Evolutionary conservation across 1,140 invertebrate species (phyloP).

Genomic region (Linepithema humile): DNA sequence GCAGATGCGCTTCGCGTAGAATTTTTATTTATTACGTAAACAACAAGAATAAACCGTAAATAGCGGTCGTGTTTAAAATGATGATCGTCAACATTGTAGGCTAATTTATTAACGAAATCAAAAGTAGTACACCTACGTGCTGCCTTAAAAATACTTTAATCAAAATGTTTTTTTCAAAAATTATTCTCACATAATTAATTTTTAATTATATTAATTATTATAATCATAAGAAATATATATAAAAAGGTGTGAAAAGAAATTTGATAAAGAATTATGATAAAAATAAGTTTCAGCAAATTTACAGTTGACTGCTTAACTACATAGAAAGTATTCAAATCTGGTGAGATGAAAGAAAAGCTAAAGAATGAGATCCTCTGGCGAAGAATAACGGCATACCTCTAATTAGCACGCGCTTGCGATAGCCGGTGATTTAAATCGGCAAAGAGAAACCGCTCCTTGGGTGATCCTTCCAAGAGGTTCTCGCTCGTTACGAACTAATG

Average conservation of each 20-base stretch:
- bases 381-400: conserved; percentile 64
- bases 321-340: background rate
- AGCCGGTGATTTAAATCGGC: conserved; percentile 68
- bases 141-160: too few relatives aligned
- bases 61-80: background rate
- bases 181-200: background rate
- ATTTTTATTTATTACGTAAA: conserved; percentile 56
- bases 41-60: conserved; percentile 6
- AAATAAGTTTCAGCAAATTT: background rate
- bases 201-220: background rate
- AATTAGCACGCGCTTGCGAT: conserved; percentile 60
- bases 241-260: background rate
- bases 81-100: conserved; percentile 1
- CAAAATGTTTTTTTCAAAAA: background rate
- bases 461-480: conserved; percentile 49
- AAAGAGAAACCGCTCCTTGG: conserved; percentile 55
- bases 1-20: conserved; percentile 3
- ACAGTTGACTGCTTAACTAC: background rate
- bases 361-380: conserved; percentile 45
- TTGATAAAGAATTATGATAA: background rate
- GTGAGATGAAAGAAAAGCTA: background rate
- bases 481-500: conserved; percentile 57
- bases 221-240: background rate
- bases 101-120: background rate
- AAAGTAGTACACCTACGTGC: background rate